phyloP scores from a whole-genome alignment of 2,113 vertebrate genomes.

The Cathartes aura region DNA sequence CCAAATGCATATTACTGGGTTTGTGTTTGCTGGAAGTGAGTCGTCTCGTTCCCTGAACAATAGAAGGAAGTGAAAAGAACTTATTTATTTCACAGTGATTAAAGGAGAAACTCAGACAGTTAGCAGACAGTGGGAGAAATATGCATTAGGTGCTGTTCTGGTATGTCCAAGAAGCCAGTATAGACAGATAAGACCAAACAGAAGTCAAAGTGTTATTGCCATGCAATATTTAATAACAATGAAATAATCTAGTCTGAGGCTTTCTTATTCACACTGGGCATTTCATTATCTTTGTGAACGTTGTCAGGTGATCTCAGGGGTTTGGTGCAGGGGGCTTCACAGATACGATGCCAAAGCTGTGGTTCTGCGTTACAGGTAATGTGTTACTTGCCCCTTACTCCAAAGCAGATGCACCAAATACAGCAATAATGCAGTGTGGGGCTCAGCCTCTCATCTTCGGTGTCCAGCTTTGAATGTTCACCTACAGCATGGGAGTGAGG shows the following conservation, averaged over 20 bases:
- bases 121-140: neutral
- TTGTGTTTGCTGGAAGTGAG: conserved; percentile 52
- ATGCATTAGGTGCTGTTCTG: neutral
- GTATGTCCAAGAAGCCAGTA: neutral
- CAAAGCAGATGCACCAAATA: neutral
- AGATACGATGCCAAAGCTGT: fast-evolving
- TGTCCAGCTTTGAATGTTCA: neutral
- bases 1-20: conserved; percentile 64
- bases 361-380: neutral
- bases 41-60: neutral
- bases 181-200: neutral
- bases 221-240: neutral
- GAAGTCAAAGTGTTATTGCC: neutral
- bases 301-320: neutral
- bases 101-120: neutral
- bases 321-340: neutral
- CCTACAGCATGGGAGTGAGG: neutral
- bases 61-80: conserved; percentile 25
- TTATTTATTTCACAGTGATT: neutral
- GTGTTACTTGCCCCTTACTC: neutral
- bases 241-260: neutral
- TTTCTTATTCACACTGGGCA: neutral
- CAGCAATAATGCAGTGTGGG: neutral
- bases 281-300: neutral
- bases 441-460: neutral